Conservation (phyloP, 2,113 vertebrate species). For the Raphicerus campestris region DNA sequence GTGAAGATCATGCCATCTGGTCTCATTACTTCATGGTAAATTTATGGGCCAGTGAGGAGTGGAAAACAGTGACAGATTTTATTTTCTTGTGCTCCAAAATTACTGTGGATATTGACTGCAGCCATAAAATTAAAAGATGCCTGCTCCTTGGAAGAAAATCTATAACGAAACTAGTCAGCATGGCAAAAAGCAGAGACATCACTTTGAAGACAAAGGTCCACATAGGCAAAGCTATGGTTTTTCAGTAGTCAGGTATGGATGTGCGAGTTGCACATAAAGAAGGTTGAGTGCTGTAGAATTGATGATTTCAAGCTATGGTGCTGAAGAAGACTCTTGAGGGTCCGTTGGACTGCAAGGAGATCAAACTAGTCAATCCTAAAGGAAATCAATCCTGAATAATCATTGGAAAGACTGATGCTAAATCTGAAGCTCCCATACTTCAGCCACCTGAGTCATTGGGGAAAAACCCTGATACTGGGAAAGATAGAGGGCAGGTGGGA, state of each 20-base stretch:
- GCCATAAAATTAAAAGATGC: neutral
- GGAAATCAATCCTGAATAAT: neutral
- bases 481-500: neutral
- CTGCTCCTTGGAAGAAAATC: neutral
- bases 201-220: neutral
- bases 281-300: neutral
- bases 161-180: neutral
- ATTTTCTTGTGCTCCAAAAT: neutral
- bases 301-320: neutral
- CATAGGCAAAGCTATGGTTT: neutral
- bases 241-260: neutral
- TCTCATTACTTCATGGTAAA: neutral
- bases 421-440: neutral
- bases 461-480: neutral
- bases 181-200: neutral
- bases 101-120: neutral
- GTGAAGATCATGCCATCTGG: neutral
- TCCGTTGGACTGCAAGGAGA: neutral
- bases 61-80: neutral
- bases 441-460: neutral
- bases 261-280: neutral
- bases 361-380: neutral
- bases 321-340: neutral
- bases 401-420: neutral
- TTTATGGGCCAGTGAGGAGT: fast-evolving